Base-by-base conservation (phyloP, 2,113 vertebrate species). In the Limnothrissa miodon region DNA sequence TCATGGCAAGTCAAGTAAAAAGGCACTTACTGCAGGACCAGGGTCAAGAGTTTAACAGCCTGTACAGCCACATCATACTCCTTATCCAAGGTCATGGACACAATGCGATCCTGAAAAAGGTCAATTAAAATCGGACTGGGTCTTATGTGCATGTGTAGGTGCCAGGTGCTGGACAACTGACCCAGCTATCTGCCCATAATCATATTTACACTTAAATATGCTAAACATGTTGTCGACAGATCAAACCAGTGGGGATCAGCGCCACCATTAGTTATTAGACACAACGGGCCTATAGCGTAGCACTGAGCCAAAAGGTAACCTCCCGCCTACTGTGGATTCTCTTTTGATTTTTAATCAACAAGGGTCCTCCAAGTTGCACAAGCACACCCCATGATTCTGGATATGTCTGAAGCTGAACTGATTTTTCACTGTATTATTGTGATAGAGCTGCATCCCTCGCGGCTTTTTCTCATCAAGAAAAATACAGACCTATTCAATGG, bases 51-150 rank as follows among this genome's bases (percentile, higher is more conserved):
- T 92, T 99, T 99, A 94, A 99, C 99, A 92, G 98, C 98, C 95
- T 99, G 98, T 81, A 99, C 98, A 92, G 98, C 98, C 90, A 99
- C 98, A 88, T 99, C 98, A 45, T 98, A 99, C 93, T 99, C 98
- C 92, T 99, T 99, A 92, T 99, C 98, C 86, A 99, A 95, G 90
- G 98, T 99, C 98, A 99, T 99, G 88, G 98, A 99, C 83, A 99
- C 98, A 87, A 99, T 99, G 86, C 98, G 97, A 91, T 99, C 98
- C 98, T 99, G 78, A 79, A 81, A 84, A 90, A 23, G 87, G 83
- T 59, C 79, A 85, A 83, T 89, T 80, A 87, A 48, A 56, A 56
- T 56, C 21, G 19, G 51, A 56, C 51, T 7, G 21, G 21, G 21
- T 56, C 19, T 56, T 56, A 19, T 56, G 1, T 56, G 51, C 21